Evolutionary conservation across 2,797 vertebrate genomes (phyloP).

Genomic region (Sphenodon punctatus): DNA sequence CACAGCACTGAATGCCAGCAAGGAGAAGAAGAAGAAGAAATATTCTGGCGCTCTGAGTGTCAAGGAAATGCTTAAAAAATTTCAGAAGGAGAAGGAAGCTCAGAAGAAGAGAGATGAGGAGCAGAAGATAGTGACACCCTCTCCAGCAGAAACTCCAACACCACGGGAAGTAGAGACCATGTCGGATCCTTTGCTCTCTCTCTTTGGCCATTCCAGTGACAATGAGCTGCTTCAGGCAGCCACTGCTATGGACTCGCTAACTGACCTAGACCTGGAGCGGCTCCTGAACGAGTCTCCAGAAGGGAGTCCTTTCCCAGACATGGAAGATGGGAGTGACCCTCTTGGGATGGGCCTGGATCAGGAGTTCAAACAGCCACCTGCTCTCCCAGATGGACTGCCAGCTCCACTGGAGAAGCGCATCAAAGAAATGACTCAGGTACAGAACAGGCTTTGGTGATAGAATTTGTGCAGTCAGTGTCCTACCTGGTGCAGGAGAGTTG

Average conservation of each 20-base stretch:
- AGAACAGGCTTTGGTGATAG: too few species aligned
- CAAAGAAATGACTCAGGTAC: slow-evolving; percentile 84
- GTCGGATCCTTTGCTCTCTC: slow-evolving; percentile 83
- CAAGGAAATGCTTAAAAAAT: slow-evolving; percentile 92
- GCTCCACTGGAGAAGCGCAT: slow-evolving; percentile 77
- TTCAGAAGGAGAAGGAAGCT: slow-evolving; percentile 89
- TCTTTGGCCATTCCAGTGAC: slow-evolving; percentile 84
- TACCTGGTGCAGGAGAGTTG: background rate
- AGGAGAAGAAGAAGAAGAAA: slow-evolving; percentile 86
- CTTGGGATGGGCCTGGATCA: slow-evolving; percentile 51
- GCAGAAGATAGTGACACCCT: slow-evolving; percentile 47
- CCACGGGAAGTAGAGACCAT: slow-evolving; percentile 67
- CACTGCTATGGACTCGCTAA: slow-evolving; percentile 80
- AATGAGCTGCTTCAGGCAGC: slow-evolving; percentile 88
- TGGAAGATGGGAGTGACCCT: slow-evolving; percentile 75
- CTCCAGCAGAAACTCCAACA: slow-evolving; percentile 41
- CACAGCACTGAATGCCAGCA: slow-evolving; percentile 79
- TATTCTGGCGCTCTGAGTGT: slow-evolving; percentile 77
- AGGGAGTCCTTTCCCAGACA: slow-evolving; percentile 70
- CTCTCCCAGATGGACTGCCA: slow-evolving; percentile 80
- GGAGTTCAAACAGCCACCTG: slow-evolving; percentile 70
- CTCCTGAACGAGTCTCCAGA: slow-evolving; percentile 81
- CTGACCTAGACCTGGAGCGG: slow-evolving; percentile 85
- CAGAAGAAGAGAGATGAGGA: slow-evolving; percentile 76
- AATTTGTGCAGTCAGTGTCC: too few species aligned